Conservation (phyloP, 2,797 vertebrate species). For the Pseudochirops cupreus region DNA sequence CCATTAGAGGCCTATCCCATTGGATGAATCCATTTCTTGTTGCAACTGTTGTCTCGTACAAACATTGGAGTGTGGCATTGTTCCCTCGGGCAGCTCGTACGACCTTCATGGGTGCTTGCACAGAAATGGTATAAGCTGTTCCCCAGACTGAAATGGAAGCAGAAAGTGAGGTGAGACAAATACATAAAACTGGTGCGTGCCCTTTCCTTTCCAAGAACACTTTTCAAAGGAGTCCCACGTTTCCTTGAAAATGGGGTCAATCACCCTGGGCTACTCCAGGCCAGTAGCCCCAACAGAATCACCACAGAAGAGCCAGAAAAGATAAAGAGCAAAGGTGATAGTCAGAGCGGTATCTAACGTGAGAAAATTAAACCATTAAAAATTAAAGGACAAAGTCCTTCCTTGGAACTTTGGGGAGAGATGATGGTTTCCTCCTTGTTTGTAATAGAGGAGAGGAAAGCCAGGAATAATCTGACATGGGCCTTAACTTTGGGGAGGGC, state of each 20-base stretch:
- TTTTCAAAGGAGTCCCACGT: not conserved
- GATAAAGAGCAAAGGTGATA: not conserved
- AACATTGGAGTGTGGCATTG: slow-evolving; percentile 75
- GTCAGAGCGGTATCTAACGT: not conserved
- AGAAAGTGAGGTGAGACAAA: not conserved
- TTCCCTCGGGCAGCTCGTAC: slow-evolving; percentile 74
- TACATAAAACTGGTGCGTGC: fast-evolving
- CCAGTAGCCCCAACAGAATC: not conserved
- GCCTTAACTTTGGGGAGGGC: not conserved
- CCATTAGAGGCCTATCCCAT: slow-evolving; percentile 57
- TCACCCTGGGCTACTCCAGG: not conserved
- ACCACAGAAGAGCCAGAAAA: not conserved
- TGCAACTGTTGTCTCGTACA: fast-evolving
- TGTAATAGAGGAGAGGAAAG: not conserved
- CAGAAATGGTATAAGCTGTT: slow-evolving; percentile 67
- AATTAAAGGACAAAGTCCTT: not conserved
- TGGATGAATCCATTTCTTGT: fast-evolving
- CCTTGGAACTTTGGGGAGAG: not conserved
- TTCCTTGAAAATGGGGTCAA: not conserved
- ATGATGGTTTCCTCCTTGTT: not conserved
- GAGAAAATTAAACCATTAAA: not conserved
- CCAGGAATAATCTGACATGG: not conserved
- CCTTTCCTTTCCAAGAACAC: not conserved
- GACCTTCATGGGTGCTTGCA: slow-evolving; percentile 66
- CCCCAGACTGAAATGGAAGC: slow-evolving; percentile 78